These are phyloP conservation scores for Redunca redunca DNA, from an alignment of 2,113 vertebrate genomes.

Conservation along the genomic window DNA sequence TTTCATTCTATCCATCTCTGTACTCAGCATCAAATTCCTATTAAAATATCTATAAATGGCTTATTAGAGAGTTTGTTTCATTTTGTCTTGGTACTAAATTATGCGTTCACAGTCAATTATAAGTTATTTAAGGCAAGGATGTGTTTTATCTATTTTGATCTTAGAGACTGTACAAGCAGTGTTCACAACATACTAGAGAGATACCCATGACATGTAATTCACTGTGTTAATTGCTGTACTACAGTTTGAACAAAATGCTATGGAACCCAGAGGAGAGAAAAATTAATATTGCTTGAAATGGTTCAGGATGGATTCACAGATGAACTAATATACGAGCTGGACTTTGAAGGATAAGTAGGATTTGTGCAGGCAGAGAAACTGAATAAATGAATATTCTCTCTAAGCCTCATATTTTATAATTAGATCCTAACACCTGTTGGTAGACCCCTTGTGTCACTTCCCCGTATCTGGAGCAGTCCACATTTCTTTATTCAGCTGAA, in stretches of 20 bases:
- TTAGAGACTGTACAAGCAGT: neutral
- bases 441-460: neutral
- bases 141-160: neutral
- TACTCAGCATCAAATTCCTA: neutral
- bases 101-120: neutral
- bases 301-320: slow-evolving; percentile 22
- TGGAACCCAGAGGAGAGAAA: neutral
- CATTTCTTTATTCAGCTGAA: slow-evolving; percentile 8
- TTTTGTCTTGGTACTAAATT: neutral
- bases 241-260: neutral
- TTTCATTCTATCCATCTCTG: neutral
- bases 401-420: neutral
- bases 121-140: slow-evolving; percentile 28
- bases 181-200: neutral
- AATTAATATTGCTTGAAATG: neutral
- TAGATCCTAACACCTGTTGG: neutral
- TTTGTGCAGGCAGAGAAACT: neutral
- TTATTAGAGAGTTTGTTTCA: neutral
- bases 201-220: neutral
- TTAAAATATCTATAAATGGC: neutral
- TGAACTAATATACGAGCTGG: neutral
- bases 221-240: neutral
- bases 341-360: slow-evolving; percentile 13
- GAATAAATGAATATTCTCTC: neutral
- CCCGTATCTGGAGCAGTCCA: neutral